These are phyloP conservation scores for Balaeniceps rex DNA, from an alignment of 2,113 vertebrate genomes.

Conservation along the genomic window DNA sequence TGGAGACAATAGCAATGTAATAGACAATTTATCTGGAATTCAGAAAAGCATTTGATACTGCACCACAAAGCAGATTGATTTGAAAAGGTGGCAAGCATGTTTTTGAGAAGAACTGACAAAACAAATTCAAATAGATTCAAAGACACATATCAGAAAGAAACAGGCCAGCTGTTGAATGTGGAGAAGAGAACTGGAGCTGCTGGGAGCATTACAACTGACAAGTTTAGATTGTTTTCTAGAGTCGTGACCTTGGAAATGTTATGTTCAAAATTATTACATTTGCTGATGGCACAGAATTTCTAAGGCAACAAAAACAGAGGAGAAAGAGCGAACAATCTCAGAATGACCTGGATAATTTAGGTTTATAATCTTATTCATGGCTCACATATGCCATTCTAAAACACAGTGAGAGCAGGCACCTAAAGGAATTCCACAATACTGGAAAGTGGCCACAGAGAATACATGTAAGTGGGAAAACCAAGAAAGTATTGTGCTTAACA, in stretches of 20 bases:
- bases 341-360: neutral
- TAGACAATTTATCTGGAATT: neutral
- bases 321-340: neutral
- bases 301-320: neutral
- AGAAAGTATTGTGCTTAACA: neutral
- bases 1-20: neutral
- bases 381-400: neutral
- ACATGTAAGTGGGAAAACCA: fast-evolving
- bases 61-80: neutral
- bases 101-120: neutral
- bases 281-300: neutral
- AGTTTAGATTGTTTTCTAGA: neutral
- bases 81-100: neutral
- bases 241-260: neutral
- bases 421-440: neutral
- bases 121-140: neutral
- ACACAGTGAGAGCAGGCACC: neutral
- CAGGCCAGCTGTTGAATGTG: neutral
- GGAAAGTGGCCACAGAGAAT: neutral
- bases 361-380: neutral
- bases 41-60: neutral
- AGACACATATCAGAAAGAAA: neutral
- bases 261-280: neutral
- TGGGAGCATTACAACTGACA: neutral
- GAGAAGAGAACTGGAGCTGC: neutral